These are phyloP conservation scores for Fulmarus glacialis DNA, from an alignment of 2,113 vertebrate genomes.

Conservation along the genomic window DNA sequence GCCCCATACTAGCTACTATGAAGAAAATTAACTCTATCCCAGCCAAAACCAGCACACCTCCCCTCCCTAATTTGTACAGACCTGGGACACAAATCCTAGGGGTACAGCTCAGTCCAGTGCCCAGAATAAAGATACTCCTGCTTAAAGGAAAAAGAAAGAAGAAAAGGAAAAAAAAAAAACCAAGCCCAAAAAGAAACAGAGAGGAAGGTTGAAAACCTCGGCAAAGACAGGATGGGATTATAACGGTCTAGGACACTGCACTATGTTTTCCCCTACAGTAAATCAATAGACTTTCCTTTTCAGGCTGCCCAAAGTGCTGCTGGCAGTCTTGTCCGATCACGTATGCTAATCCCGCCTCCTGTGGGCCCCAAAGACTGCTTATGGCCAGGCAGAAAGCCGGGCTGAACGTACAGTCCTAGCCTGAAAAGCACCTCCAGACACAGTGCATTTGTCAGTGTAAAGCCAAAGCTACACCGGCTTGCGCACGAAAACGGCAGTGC, in stretches of 20 bases:
- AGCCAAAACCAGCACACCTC: not conserved
- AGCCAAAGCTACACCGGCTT: not conserved
- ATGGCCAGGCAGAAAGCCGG: not conserved
- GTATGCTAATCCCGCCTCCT: not conserved
- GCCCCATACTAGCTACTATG: too few species aligned
- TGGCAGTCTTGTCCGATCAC: not conserved
- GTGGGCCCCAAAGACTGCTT: not conserved
- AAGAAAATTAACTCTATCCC: too few species aligned
- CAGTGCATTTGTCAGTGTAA: not conserved
- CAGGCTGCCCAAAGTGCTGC: not conserved
- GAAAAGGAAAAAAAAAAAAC: not conserved
- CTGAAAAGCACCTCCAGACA: not conserved
- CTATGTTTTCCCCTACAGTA: not conserved
- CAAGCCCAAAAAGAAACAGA: too few species aligned
- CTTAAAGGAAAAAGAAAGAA: not conserved
- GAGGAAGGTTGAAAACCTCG: not conserved
- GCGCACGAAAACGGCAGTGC: fast-evolving
- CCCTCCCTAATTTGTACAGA: not conserved
- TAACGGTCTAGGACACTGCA: not conserved
- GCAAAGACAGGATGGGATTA: not conserved
- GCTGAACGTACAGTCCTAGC: not conserved
- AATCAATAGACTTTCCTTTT: not conserved
- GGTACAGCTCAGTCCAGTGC: not conserved
- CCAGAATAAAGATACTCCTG: not conserved
- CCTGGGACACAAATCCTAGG: not conserved